These are phyloP conservation scores for Scomber scombrus DNA, from an alignment of 2,113 vertebrate genomes.

Conservation along the genomic window DNA sequence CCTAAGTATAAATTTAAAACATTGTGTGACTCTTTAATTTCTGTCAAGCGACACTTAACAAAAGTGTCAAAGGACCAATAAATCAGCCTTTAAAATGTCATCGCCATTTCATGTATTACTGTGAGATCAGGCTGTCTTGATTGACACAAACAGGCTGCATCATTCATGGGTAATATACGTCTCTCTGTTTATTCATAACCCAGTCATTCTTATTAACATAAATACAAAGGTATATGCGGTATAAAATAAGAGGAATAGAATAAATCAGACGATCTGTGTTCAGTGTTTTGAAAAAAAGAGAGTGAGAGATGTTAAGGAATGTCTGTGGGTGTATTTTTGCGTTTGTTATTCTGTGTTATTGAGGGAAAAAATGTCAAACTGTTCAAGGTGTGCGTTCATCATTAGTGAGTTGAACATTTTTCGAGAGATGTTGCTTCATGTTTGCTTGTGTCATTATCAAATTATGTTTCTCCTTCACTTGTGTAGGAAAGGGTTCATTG, in stretches of 20 bases:
- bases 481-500: not conserved
- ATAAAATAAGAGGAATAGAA: not conserved
- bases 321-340: constrained; percentile 33
- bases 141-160: too few species aligned
- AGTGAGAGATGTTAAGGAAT: constrained; percentile 1
- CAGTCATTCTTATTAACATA: not conserved
- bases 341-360: constrained; percentile 1
- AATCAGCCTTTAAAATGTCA: too few species aligned
- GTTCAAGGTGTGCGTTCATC: not conserved
- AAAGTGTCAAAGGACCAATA: too few species aligned
- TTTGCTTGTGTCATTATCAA: not conserved
- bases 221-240: not conserved
- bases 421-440: not conserved
- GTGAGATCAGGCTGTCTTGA: too few species aligned
- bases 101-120: too few species aligned
- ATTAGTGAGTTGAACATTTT: constrained; percentile 7
- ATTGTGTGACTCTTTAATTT: too few species aligned
- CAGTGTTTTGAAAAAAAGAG: not conserved
- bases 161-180: too few species aligned
- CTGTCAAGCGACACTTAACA: too few species aligned
- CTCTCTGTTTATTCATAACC: too few species aligned
- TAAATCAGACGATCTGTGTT: not conserved
- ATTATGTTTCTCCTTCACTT: not conserved
- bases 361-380: not conserved
- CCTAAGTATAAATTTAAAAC: too few species aligned